Evolutionary conservation across 1,140 invertebrate species (phyloP).

Genomic region (Lasaia peninsularis): DNA sequence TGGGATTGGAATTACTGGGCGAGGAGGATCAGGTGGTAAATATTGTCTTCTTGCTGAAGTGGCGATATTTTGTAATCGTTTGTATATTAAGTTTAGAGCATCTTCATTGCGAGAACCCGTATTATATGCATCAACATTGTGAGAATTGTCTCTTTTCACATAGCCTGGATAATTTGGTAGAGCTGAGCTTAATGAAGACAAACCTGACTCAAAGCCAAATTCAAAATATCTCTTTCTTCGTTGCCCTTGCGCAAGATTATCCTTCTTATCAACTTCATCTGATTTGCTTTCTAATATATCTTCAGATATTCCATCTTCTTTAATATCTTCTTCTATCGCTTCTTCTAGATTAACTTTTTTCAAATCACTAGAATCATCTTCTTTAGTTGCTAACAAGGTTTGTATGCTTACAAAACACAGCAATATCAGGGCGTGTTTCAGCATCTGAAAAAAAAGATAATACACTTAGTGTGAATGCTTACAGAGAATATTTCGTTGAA

Average conservation of each 20-base stretch:
- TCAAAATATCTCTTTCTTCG: slow-evolving; percentile 55
- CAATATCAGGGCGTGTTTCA: neutral
- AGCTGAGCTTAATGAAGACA: slow-evolving; percentile 9
- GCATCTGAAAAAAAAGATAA: slow-evolving; percentile 1
- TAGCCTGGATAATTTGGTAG: slow-evolving; percentile 31
- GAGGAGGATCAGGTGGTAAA: slow-evolving; percentile 20
- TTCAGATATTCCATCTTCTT: neutral
- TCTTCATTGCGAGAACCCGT: slow-evolving; percentile 21
- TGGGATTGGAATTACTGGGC: slow-evolving; percentile 26
- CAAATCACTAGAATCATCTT: neutral
- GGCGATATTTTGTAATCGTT: slow-evolving; percentile 41
- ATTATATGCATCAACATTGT: slow-evolving; percentile 33
- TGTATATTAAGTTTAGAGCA: slow-evolving; percentile 39
- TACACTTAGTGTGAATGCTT: neutral
- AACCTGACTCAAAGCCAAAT: slow-evolving; percentile 19
- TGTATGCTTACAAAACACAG: neutral
- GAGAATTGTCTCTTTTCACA: slow-evolving; percentile 37
- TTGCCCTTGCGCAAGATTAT: slow-evolving; percentile 22
- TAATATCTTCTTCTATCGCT: neutral
- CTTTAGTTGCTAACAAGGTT: neutral
- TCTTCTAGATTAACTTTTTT: neutral
- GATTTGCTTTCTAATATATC: neutral
- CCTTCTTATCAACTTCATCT: slow-evolving; percentile 13
- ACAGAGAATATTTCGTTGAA: neutral
- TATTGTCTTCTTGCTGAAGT: slow-evolving; percentile 31